phyloP scores from a whole-genome alignment of 2,113 vertebrate genomes.

The Genyomyrus donnyi region DNA sequence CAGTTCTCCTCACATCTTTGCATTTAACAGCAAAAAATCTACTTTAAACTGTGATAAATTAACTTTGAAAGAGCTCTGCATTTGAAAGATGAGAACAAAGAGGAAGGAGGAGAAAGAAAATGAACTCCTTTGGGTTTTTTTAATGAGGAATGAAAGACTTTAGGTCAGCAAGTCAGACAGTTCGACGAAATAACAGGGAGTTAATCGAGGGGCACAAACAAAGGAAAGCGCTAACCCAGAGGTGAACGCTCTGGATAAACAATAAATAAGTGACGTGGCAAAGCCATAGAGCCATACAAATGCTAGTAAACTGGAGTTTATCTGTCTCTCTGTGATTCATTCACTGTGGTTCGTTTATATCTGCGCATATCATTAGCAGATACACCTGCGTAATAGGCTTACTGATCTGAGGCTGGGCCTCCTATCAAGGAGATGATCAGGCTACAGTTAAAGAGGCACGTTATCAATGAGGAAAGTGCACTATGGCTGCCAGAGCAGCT shows the following conservation, averaged over 20 bases:
- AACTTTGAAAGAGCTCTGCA: neutral
- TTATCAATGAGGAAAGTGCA: slow-evolving; percentile 67
- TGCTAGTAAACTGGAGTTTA: neutral
- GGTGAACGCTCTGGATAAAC: neutral
- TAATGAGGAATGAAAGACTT: slow-evolving; percentile 1
- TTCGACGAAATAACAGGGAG: slow-evolving; percentile 5
- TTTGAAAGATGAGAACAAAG: neutral
- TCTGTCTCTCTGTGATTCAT: neutral
- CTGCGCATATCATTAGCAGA: neutral
- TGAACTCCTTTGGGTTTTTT: neutral
- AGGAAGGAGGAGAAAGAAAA: neutral
- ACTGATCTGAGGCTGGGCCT: slow-evolving; percentile 61
- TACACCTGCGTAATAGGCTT: slow-evolving; percentile 50
- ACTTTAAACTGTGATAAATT: neutral
- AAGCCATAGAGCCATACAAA: neutral
- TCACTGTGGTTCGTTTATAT: neutral
- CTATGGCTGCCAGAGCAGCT: slow-evolving; percentile 35
- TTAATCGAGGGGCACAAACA: neutral
- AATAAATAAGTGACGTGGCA: neutral
- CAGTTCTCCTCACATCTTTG: neutral
- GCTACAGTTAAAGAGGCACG: slow-evolving; percentile 61
- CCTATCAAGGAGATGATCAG: slow-evolving; percentile 62
- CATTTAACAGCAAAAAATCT: neutral
- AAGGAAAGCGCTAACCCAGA: neutral
- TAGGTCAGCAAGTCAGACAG: neutral